Conservation (phyloP, 2,797 vertebrate genomes). For the Melanogrammus aeglefinus region DNA sequence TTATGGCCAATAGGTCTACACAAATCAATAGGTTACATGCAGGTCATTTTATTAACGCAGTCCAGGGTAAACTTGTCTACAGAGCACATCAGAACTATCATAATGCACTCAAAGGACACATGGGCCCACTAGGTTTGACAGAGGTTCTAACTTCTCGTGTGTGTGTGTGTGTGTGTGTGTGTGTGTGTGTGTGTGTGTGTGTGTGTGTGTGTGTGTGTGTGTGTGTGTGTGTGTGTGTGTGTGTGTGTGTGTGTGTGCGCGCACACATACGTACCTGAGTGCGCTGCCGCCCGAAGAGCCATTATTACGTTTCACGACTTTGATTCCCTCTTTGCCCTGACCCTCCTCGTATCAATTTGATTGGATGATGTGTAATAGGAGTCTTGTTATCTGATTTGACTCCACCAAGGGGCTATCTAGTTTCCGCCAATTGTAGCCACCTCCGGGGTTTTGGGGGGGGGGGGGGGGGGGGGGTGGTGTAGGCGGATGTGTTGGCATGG, state of each 20-base stretch:
- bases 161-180: not conserved
- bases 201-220: slow-evolving; percentile 8
- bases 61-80: not conserved
- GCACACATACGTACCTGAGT: slow-evolving; percentile 24
- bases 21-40: not conserved
- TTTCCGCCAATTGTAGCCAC: slow-evolving; percentile 95
- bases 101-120: not conserved
- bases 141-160: not conserved
- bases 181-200: slow-evolving; percentile 15
- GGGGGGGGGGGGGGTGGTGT: slow-evolving; percentile 50
- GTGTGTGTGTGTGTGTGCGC: slow-evolving; percentile 18
- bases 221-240: not conserved
- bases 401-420: slow-evolving; percentile 89
- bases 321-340: slow-evolving; percentile 55
- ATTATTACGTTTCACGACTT: slow-evolving; percentile 56
- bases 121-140: not conserved
- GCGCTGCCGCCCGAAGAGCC: slow-evolving; percentile 39
- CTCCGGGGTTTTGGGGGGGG: slow-evolving; percentile 73
- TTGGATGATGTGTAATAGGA: slow-evolving; percentile 89
- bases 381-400: slow-evolving; percentile 92
- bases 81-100: not conserved
- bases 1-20: not conserved
- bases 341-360: slow-evolving; percentile 79
- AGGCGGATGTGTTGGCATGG: slow-evolving; percentile 92
- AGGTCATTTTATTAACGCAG: not conserved